phyloP scores from a whole-genome alignment of 2,797 vertebrate species.

The Poeciliopsis paucimaculata region DNA sequence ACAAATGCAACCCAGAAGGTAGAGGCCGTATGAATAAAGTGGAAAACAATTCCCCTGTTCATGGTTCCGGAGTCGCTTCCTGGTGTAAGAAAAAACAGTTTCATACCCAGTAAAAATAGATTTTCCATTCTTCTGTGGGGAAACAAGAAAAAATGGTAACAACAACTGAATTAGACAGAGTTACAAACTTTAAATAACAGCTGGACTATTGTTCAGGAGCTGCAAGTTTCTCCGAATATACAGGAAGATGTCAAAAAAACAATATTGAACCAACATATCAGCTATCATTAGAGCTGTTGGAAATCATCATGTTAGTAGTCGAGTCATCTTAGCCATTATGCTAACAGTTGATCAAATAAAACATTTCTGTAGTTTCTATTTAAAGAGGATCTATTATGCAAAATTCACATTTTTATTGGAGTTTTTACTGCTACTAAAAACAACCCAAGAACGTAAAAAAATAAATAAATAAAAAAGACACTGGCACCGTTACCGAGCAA shows the following conservation, averaged over 20 bases:
- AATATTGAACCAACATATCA: not conserved
- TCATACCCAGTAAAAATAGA: not conserved
- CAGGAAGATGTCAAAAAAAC: not conserved
- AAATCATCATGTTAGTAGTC: not conserved
- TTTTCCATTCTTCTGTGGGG: not conserved
- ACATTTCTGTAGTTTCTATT: no score
- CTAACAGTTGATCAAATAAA: no score
- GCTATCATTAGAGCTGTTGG: not conserved
- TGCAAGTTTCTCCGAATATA: not conserved
- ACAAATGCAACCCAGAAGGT: slow-evolving; percentile 4
- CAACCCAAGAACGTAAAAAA: no score
- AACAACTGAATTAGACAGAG: not conserved
- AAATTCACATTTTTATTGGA: no score
- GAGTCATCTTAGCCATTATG: not conserved
- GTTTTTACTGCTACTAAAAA: no score
- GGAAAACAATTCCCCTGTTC: not conserved
- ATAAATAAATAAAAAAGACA: no score
- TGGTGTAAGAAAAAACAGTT: not conserved
- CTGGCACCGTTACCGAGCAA: no score
- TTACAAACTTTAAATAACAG: slow-evolving; percentile 1
- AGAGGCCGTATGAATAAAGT: not conserved
- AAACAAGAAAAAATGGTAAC: not conserved
- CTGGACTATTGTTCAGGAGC: not conserved
- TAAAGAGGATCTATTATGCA: no score
- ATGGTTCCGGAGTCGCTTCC: not conserved